phyloP scores from a whole-genome alignment of 2,113 vertebrate species.

The Tricholaema leucomelas region DNA sequence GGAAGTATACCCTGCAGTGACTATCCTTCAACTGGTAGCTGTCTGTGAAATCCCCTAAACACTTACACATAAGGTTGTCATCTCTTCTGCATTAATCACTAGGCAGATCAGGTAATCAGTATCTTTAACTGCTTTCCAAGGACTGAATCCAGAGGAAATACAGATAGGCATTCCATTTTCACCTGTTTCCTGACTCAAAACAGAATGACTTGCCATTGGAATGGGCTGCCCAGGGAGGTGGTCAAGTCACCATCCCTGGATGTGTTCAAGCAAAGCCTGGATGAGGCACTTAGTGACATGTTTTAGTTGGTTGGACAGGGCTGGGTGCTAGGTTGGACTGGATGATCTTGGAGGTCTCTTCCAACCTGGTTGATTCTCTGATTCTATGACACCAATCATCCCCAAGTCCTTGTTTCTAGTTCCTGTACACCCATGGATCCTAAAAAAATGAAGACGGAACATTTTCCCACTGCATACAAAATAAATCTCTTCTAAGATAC shows the following conservation, averaged over 20 bases:
- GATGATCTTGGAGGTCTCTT: too few species aligned
- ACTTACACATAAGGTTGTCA: fast-evolving
- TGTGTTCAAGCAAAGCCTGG: too few species aligned
- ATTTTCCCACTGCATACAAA: neutral
- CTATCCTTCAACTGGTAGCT: neutral
- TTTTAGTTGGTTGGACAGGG: too few species aligned
- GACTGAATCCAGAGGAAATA: neutral
- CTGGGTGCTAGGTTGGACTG: too few species aligned
- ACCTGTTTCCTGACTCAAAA: neutral
- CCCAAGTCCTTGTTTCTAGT: neutral
- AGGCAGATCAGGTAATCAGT: neutral
- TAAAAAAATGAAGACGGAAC: neutral
- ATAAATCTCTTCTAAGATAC: neutral
- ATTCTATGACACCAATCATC: fast-evolving
- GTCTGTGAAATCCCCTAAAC: neutral
- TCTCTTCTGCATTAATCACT: too few species aligned
- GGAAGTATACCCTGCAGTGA: neutral
- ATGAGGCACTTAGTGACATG: too few species aligned
- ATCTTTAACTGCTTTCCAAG: neutral
- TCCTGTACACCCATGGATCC: neutral
- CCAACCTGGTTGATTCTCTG: too few species aligned
- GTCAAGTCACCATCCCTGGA: too few species aligned
- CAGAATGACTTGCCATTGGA: too few species aligned
- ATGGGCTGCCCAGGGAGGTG: too few species aligned
- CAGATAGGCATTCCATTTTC: neutral